phyloP scores from a whole-genome alignment of 2,113 vertebrate species.

The Psittacara wagleri region DNA sequence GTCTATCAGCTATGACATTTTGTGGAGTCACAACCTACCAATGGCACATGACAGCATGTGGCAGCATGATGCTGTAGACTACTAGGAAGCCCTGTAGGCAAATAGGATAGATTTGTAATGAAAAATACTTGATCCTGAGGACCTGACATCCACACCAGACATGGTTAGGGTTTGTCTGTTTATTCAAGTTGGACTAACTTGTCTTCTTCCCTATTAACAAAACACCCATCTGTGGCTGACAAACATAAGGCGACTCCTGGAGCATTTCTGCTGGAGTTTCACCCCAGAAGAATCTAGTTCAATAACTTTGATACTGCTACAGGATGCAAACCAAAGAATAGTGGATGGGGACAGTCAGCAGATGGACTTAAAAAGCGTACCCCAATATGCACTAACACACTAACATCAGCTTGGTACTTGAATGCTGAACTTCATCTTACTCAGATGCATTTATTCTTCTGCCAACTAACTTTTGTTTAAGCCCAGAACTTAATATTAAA shows the following conservation, averaged over 20 bases:
- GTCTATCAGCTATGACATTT: neutral
- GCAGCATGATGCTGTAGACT: neutral
- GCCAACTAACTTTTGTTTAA: neutral
- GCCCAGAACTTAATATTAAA: neutral
- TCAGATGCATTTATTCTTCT: neutral
- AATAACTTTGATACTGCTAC: neutral
- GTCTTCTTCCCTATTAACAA: neutral
- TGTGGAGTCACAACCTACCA: neutral
- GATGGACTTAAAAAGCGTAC: neutral
- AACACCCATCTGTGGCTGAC: neutral
- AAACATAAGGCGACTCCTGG: neutral
- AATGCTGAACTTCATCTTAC: neutral
- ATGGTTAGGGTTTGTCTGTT: neutral
- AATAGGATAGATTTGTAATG: neutral
- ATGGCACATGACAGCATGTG: neutral
- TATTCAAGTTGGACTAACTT: neutral
- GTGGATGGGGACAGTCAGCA: neutral
- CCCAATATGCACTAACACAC: accelerated
- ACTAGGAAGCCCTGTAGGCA: neutral
- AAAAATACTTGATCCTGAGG: neutral
- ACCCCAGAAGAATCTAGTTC: neutral
- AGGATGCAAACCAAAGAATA: neutral
- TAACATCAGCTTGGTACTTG: neutral
- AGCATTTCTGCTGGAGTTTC: neutral
- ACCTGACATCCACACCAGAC: neutral